Percentiles rank a stretch among this genome's conserved stretches.
These are phyloP conservation scores for Griposia aprilina DNA, from an alignment of 2,888 invertebrate species.

Conservation along the genomic window DNA sequence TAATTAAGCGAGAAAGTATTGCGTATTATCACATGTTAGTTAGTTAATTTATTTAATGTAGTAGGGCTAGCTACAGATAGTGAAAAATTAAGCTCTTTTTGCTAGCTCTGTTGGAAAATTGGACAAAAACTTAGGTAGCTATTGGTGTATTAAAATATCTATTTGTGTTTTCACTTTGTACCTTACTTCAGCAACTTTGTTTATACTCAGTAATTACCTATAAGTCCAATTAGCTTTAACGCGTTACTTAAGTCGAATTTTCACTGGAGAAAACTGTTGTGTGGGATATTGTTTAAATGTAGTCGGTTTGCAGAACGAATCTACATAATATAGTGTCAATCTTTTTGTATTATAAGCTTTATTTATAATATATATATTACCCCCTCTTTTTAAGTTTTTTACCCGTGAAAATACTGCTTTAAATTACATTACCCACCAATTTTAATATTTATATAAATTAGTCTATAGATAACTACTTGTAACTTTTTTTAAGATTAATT, in stretches of 20 bases:
- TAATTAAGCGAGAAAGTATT: conserved; percentile 19
- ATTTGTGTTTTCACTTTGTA: neutral
- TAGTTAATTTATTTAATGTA: conserved; percentile 45
- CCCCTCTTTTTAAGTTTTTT: conserved; percentile 26
- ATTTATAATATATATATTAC: conserved; percentile 24
- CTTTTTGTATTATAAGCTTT: conserved; percentile 41
- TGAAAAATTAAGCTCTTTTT: neutral
- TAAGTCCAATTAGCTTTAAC: conserved; percentile 28
- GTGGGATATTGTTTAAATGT: conserved; percentile 17
- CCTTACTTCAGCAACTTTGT: neutral
- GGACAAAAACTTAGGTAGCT: neutral
- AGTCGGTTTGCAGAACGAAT: conserved; percentile 1
- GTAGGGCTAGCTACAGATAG: neutral
- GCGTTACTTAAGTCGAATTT: conserved; percentile 29
- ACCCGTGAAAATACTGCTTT: conserved; percentile 56
- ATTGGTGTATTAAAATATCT: neutral
- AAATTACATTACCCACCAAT: conserved; percentile 62
- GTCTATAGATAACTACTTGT: conserved; percentile 3
- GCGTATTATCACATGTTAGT: conserved; percentile 32
- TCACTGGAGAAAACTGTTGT: conserved; percentile 19
- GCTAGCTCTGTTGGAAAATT: neutral
- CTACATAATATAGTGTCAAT: conserved; percentile 1
- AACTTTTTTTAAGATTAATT: conserved; percentile 15
- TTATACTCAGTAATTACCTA: neutral
- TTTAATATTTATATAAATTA: conserved; percentile 38